A percentile compares a stretch with the other conserved stretches of the same genome.
Conservation (phyloP, 2,797 vertebrate species). For the Phylloscopus collybita region DNA sequence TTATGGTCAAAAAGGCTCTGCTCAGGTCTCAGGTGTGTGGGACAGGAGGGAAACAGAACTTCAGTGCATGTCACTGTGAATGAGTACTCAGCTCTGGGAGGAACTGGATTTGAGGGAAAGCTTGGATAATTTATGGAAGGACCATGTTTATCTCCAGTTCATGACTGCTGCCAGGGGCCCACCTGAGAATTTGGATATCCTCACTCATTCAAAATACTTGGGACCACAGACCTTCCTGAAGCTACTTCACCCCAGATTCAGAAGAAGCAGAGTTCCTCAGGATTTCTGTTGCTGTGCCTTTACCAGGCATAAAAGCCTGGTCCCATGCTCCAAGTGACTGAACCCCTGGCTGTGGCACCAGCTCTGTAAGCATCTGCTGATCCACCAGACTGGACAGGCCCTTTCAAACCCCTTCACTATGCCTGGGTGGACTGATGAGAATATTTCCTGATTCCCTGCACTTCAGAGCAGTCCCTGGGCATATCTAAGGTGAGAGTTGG, state of each 20-base stretch:
- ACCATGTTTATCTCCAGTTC: background rate
- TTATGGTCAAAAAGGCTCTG: background rate
- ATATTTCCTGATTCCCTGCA: background rate
- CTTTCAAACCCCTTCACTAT: background rate
- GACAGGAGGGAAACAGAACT: background rate
- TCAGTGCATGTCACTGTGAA: background rate
- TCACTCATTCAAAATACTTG: background rate
- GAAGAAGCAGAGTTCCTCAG: background rate
- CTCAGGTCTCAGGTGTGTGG: background rate
- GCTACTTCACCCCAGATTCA: background rate
- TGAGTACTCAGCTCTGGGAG: background rate
- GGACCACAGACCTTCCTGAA: background rate
- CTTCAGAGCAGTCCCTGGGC: background rate
- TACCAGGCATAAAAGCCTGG: background rate
- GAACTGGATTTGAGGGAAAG: background rate
- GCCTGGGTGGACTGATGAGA: background rate
- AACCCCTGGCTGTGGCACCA: background rate
- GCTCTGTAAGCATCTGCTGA: background rate
- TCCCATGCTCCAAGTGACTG: rapidly evolving
- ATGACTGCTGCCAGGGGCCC: background rate
- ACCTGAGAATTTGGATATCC: background rate
- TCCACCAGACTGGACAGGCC: background rate
- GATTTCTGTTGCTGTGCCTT: background rate
- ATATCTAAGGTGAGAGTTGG: background rate
- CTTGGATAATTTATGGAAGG: background rate